Evolutionary conservation across 2,797 vertebrate species (phyloP), one percentile per base, ranked within the genome.

Genomic region (Phoebastria nigripes): DNA sequence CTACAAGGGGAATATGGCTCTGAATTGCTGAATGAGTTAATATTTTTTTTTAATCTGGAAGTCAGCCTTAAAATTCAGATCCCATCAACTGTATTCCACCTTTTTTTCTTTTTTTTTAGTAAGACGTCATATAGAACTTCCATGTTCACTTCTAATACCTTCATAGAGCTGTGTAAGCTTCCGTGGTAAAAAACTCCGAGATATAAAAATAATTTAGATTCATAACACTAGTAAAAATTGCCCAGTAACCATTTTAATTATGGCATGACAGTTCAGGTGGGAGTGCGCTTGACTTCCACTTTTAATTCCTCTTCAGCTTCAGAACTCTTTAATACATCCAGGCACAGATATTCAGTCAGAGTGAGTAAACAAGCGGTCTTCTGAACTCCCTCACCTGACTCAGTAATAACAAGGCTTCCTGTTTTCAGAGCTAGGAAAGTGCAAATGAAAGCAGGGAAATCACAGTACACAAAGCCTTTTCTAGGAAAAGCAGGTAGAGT

Each of bases 361-460:
- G 29, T 3, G 4, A 85, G 69, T 46, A 89, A 94, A 73, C 47
- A 58, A 91, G 42, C 7, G 12, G 65, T n/a, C 19, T 91, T 91
- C 65, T 85, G 41, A 89, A 87, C 86, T 72, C 49, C 49, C 72
- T 95, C 62, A 79, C 63, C 52, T 83, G 62, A 91, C 35, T 69
- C 67, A 87, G 70, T 87, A 93, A 94, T 92, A 95, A 92, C 31
- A 66, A 67, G 49, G 37, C n/a, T 97, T 95, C 91, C 89, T 93
- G 83, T 85, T 96, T 94, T 96, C 52, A 76, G 79, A 89, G 55
- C 49, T 72, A 66, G 83, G 39, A 93, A 90, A 96, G 65, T 82
- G 65, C 84, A 89, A 95, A 73, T 77, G 61, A 92, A 94, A 93
- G 55, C 65, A 82, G 62, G 6, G 41, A 52, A 91, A 89, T 90